Percentiles rank a stretch among this genome's conserved stretches.
Conservation (phyloP, 1,140 invertebrate species). For the Leptestheria dahalacensis region DNA sequence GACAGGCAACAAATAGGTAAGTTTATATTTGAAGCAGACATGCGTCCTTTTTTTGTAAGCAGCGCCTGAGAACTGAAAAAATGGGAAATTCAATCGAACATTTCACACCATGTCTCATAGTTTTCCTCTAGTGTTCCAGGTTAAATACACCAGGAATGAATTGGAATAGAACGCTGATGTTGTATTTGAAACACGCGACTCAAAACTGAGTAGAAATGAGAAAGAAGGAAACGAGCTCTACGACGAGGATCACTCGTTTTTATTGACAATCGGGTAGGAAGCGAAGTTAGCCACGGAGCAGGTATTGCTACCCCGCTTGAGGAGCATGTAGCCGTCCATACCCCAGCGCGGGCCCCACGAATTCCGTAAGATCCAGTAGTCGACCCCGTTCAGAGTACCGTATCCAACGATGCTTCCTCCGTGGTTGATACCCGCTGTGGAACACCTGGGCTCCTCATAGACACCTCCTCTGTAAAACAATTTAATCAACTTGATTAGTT, state of each 20-base stretch:
- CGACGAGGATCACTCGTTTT: not conserved
- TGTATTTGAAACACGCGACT: too few species aligned
- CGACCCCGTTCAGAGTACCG: not conserved
- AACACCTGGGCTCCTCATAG: not conserved
- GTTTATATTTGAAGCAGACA: too few species aligned
- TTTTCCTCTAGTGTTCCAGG: too few species aligned
- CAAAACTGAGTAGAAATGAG: too few species aligned
- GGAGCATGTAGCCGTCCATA: not conserved
- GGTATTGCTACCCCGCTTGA: not conserved
- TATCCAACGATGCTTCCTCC: not conserved
- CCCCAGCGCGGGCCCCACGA: not conserved
- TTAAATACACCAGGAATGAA: too few species aligned
- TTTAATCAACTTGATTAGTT: not conserved
- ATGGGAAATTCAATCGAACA: too few species aligned
- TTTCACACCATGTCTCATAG: too few species aligned
- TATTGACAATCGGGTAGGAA: not conserved
- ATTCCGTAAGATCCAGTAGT: slow-evolving; percentile 4
- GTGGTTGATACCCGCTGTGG: not conserved
- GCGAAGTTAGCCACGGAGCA: not conserved
- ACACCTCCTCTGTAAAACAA: not conserved
- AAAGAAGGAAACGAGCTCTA: not conserved
- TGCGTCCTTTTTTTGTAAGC: too few species aligned
- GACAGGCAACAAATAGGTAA: too few species aligned
- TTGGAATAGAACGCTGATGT: too few species aligned
- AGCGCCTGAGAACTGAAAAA: too few species aligned